Percentiles rank a stretch among this genome's conserved stretches.
Conservation (phyloP, 2,797 vertebrate species). For the Sebastiscus tertius region DNA sequence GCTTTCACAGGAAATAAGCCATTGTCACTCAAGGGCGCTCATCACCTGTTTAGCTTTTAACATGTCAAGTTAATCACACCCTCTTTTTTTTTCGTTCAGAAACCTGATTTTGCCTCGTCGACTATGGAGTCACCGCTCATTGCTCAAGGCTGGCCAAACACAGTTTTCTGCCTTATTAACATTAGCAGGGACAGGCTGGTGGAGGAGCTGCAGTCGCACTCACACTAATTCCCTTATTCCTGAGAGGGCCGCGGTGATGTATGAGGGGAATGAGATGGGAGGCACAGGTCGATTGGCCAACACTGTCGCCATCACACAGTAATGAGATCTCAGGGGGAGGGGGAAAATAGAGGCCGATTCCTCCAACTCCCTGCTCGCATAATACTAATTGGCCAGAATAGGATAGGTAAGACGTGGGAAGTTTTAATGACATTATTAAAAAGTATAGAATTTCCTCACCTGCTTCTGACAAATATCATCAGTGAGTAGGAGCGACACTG, state of each 20-base stretch:
- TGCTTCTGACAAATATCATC: constrained; percentile 34
- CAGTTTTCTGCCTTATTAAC: constrained; percentile 47
- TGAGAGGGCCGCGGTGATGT: constrained; percentile 64
- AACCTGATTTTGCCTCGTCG: background rate
- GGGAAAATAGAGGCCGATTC: constrained; percentile 41
- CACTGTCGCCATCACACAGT: constrained; percentile 69
- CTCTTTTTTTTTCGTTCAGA: background rate
- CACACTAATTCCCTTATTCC: constrained; percentile 65
- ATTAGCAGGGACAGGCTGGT: constrained; percentile 49
- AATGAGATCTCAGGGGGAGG: constrained; percentile 77
- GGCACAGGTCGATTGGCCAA: constrained; percentile 74
- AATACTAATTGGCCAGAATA: constrained; percentile 69
- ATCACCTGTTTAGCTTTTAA: constrained; percentile 13
- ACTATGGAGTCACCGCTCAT: constrained; percentile 28
- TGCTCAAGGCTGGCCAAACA: constrained; percentile 47
- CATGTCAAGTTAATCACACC: background rate
- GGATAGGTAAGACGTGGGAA: constrained; percentile 33
- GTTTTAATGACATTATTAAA: constrained; percentile 63
- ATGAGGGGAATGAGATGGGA: constrained; percentile 72
- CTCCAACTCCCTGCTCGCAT: constrained; percentile 47
- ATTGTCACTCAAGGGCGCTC: constrained; percentile 1
- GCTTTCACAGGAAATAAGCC: constrained; percentile 9
- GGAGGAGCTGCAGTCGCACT: constrained; percentile 41
- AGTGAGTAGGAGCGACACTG: background rate
- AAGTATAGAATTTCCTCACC: constrained; percentile 16